Evolutionary conservation across 2,797 vertebrate species (phyloP).

Genomic region (Hyperoplus lanceolatus): DNA sequence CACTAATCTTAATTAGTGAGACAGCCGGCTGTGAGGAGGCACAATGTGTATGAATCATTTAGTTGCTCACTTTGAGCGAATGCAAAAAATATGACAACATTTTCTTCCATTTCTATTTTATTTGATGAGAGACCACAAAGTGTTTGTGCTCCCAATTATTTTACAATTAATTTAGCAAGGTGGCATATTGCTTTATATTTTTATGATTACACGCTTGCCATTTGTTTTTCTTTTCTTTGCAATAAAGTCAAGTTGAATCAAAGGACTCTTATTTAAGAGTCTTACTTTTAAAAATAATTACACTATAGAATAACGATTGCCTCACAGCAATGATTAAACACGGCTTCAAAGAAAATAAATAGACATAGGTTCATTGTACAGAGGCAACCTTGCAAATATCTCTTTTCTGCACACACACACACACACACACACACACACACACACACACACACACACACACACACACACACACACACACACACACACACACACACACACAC

Average conservation of each 20-base stretch:
- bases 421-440: no score
- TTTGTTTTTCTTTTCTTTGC: neutral
- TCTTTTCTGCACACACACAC: no score
- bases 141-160: neutral
- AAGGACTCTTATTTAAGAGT: neutral
- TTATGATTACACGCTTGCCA: neutral
- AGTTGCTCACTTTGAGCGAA: constrained; percentile 16
- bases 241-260: constrained; percentile 1
- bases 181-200: neutral
- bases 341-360: constrained; percentile 1
- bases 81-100: constrained; percentile 1
- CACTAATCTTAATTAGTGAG: constrained; percentile 30
- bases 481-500: no score
- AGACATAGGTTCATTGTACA: neutral
- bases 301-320: neutral
- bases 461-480: no score
- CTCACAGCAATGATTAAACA: constrained; percentile 5
- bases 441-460: no score
- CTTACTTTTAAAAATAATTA: constrained; percentile 9
- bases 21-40: neutral
- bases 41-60: constrained; percentile 15
- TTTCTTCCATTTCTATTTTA: neutral
- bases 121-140: constrained; percentile 19
- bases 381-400: neutral
- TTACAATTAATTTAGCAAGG: neutral